Evolutionary conservation across 1,140 invertebrate genomes (phyloP).

Genomic region (Drosophila watanabei): DNA sequence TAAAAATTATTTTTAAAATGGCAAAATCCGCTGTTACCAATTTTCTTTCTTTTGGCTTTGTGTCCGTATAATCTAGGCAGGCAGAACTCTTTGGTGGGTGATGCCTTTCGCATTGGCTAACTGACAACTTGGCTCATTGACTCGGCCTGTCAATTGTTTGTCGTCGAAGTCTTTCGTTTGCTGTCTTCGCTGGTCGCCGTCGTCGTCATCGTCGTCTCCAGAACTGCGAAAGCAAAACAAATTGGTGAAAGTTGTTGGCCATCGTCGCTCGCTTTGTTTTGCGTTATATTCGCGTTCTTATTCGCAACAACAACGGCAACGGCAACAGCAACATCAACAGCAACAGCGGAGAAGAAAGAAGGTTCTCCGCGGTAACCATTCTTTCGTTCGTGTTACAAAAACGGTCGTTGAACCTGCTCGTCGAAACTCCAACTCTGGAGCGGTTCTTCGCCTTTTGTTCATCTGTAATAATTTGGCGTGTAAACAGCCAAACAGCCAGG

Average conservation of each 20-base stretch:
- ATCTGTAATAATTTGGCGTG: conserved; percentile 83
- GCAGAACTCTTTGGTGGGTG: conserved; percentile 22
- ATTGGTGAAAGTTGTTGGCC: conserved; percentile 85
- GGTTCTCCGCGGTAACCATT: conserved; percentile 47
- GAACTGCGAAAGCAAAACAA: conserved; percentile 85
- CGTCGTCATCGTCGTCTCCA: conserved; percentile 49
- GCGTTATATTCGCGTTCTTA: conserved; percentile 76
- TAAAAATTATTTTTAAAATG: neutral
- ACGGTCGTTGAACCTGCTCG: conserved; percentile 76
- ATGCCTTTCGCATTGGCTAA: conserved; percentile 46
- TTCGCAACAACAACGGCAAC: conserved; percentile 63
- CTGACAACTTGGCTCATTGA: conserved; percentile 52
- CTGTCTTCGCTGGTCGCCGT: conserved; percentile 32
- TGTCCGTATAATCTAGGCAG: conserved; percentile 18
- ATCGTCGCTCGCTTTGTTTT: conserved; percentile 77
- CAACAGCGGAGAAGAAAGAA: conserved; percentile 33
- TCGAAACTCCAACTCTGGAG: conserved; percentile 33
- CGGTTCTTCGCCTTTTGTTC: conserved; percentile 65
- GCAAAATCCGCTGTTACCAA: neutral
- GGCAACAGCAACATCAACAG: conserved; percentile 20
- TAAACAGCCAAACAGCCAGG: conserved; percentile 52
- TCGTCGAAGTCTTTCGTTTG: conserved; percentile 58
- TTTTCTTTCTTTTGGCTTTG: too few relatives aligned
- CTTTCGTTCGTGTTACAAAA: conserved; percentile 74
- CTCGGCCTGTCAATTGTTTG: conserved; percentile 73